Percentiles rank a stretch among this genome's conserved stretches.
Evolutionary conservation across 2,797 vertebrate species (phyloP).

Genomic region (Gorsachius magnificus): DNA sequence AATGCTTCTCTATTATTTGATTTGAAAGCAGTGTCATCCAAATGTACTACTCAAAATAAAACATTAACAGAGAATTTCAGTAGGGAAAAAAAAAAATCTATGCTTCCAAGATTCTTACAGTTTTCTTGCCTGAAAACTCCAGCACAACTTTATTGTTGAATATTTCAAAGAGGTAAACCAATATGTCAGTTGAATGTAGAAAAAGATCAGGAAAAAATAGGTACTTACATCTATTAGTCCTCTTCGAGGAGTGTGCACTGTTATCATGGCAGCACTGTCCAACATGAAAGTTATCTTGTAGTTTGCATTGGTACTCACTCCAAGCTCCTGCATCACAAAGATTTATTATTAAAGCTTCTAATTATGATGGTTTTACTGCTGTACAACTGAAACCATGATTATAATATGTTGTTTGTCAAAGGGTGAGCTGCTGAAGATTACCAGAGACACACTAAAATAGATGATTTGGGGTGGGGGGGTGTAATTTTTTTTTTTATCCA

Average conservation of each 20-base stretch:
- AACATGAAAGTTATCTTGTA: slow-evolving; percentile 99
- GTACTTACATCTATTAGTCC: slow-evolving; percentile 93
- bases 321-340: slow-evolving; percentile 86
- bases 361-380: background rate
- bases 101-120: background rate
- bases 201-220: background rate
- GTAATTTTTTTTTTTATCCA: background rate
- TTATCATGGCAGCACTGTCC: slow-evolving; percentile 99
- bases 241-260: slow-evolving; percentile 95
- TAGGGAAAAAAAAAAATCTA: background rate
- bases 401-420: background rate
- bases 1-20: background rate
- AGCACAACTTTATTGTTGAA: background rate
- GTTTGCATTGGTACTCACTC: slow-evolving; percentile 94
- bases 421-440: background rate
- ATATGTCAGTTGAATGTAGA: background rate
- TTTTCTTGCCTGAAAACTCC: background rate
- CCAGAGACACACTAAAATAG: background rate
- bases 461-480: background rate
- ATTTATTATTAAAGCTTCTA: slow-evolving; percentile 23
- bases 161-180: background rate
- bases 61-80: background rate
- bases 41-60: background rate
- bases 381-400: background rate
- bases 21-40: background rate